These are phyloP conservation scores for Onychomys torridus DNA, from an alignment of 2,797 vertebrate genomes.

Conservation along the genomic window DNA sequence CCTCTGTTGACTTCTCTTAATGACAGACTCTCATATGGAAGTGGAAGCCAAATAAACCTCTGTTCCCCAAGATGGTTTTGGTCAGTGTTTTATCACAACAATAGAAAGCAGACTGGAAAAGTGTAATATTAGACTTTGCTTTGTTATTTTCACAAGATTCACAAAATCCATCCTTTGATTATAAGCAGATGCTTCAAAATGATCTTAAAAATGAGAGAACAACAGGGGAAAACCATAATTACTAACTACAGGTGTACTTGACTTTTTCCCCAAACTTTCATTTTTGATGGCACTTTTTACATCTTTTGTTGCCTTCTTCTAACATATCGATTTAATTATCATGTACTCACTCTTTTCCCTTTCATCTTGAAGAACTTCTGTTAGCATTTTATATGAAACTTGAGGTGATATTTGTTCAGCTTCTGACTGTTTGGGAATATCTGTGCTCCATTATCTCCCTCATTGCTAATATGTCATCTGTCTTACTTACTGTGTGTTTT, in stretches of 20 bases:
- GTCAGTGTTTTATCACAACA: not conserved
- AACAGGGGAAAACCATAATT: not conserved
- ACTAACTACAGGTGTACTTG: not conserved
- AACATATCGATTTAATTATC: not conserved
- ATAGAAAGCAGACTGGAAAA: not conserved
- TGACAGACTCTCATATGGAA: fast-evolving
- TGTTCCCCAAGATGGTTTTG: not conserved
- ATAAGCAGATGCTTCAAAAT: not conserved
- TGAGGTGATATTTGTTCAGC: not conserved
- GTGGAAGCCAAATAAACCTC: not conserved
- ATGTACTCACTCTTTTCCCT: not conserved
- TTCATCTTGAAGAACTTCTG: not conserved
- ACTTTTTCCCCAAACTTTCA: not conserved
- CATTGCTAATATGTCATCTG: not conserved
- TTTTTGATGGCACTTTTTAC: not conserved
- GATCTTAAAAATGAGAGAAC: not conserved
- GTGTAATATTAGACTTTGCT: not conserved
- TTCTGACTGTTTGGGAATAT: not conserved
- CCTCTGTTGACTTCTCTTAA: not conserved
- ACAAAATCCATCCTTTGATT: not conserved
- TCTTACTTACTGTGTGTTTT: not conserved
- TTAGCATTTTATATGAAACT: not conserved
- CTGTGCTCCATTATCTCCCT: not conserved
- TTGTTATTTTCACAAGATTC: not conserved
- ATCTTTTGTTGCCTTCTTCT: not conserved